Conservation (phyloP, 2,797 vertebrate genomes). For the Tympanoctomys barrerae region DNA sequence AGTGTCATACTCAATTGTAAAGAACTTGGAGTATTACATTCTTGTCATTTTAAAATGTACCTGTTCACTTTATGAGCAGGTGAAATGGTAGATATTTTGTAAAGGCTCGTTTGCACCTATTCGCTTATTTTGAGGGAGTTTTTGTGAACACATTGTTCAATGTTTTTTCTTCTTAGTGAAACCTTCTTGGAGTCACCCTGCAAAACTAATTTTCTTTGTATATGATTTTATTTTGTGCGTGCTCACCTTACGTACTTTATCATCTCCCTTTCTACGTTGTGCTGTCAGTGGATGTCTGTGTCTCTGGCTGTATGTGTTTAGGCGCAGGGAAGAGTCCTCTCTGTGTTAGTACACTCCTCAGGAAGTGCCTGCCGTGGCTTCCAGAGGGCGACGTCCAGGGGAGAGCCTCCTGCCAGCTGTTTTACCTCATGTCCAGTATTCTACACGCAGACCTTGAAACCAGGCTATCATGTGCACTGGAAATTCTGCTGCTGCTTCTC, state of each 20-base stretch:
- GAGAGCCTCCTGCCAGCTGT: neutral
- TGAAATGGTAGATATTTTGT: neutral
- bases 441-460: neutral
- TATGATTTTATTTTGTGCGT: neutral
- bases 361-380: neutral
- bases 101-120: neutral
- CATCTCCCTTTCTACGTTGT: neutral
- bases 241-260: neutral
- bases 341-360: neutral
- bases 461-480: neutral
- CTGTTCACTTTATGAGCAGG: neutral
- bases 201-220: constrained; percentile 25
- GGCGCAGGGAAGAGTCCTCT: neutral
- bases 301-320: neutral
- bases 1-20: neutral
- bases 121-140: constrained; percentile 5
- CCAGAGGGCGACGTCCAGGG: neutral
- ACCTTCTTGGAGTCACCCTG: neutral
- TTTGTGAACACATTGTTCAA: neutral
- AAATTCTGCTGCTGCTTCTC: neutral
- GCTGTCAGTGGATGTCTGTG: neutral
- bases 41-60: neutral
- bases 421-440: neutral
- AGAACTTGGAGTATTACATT: neutral
- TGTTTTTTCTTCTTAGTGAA: neutral